Percentiles rank a stretch among this genome's conserved stretches.
Evolutionary conservation across 2,888 invertebrate species (phyloP).

Genomic region (Clusia tigrina): DNA sequence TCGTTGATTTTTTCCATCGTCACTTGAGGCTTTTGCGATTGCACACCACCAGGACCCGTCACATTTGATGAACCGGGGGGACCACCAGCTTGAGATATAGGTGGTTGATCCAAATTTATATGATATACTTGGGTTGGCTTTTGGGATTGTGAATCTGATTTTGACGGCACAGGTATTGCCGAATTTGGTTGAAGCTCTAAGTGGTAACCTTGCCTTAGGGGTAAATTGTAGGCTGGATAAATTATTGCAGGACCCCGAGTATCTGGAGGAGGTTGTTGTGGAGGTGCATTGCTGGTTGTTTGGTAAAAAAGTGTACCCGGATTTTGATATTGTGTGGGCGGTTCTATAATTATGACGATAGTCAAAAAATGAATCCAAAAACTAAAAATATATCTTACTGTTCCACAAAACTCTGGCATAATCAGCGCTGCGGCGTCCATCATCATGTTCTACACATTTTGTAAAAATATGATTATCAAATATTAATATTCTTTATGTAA

Average conservation of each 20-base stretch:
- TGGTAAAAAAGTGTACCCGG: conserved; percentile 67
- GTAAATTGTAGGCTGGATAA: conserved; percentile 58
- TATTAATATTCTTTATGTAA: background rate
- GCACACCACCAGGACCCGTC: conserved; percentile 40
- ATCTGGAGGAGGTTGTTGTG: conserved; percentile 59
- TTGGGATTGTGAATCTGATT: conserved; percentile 52
- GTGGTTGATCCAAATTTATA: conserved; percentile 62
- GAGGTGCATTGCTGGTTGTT: conserved; percentile 64
- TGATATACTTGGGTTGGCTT: conserved; percentile 61
- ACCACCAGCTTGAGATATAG: conserved; percentile 53
- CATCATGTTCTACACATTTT: conserved; percentile 73
- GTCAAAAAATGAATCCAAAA: conserved; percentile 19
- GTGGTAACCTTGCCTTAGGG: conserved; percentile 60
- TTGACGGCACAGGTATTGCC: conserved; percentile 45
- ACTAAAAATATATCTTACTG: conserved; percentile 71
- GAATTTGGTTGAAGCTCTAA: conserved; percentile 55
- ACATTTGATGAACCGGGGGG: conserved; percentile 39
- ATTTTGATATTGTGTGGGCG: conserved; percentile 65
- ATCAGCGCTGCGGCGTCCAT: conserved; percentile 80
- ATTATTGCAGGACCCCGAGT: conserved; percentile 54
- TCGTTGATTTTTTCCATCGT: conserved; percentile 63
- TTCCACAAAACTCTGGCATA: conserved; percentile 86
- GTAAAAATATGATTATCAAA: background rate
- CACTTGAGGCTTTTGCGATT: conserved; percentile 58
- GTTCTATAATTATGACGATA: conserved; percentile 61